Evolutionary conservation across 2,888 invertebrate species (phyloP).

Genomic region (Latrodectus hesperus): DNA sequence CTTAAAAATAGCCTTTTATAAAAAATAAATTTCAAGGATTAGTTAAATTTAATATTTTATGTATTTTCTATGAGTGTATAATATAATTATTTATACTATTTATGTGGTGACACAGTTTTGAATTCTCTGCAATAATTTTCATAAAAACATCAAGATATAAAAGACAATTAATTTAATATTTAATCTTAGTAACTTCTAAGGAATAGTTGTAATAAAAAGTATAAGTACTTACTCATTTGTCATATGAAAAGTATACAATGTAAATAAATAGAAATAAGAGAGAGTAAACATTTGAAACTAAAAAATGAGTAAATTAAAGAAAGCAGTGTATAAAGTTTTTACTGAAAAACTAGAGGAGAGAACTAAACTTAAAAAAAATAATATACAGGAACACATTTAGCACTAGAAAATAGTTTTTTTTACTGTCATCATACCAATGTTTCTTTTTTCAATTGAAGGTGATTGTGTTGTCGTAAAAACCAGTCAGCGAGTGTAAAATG

Average conservation of each 20-base stretch:
- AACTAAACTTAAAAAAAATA: constrained; percentile 27
- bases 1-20: too few relatives aligned
- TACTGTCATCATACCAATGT: not conserved
- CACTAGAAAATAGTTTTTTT: constrained; percentile 33
- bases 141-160: too few relatives aligned
- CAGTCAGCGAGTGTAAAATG: constrained; percentile 60
- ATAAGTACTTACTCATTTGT: not conserved
- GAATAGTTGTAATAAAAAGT: too few relatives aligned
- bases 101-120: too few relatives aligned
- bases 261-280: constrained; percentile 43
- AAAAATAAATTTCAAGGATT: too few relatives aligned
- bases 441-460: constrained; percentile 31
- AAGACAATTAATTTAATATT: too few relatives aligned
- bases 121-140: too few relatives aligned
- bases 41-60: too few relatives aligned
- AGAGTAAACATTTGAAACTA: constrained; percentile 36
- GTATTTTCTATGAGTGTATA: too few relatives aligned
- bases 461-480: constrained; percentile 53
- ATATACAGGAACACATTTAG: constrained; percentile 28
- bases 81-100: too few relatives aligned
- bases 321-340: constrained; percentile 10
- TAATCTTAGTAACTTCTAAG: too few relatives aligned
- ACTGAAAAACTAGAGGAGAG: constrained; percentile 12
- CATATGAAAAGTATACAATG: constrained; percentile 13
- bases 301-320: not conserved